These are phyloP conservation scores for Lycia hirtaria DNA, from an alignment of 2,888 invertebrate genomes.

Conservation along the genomic window DNA sequence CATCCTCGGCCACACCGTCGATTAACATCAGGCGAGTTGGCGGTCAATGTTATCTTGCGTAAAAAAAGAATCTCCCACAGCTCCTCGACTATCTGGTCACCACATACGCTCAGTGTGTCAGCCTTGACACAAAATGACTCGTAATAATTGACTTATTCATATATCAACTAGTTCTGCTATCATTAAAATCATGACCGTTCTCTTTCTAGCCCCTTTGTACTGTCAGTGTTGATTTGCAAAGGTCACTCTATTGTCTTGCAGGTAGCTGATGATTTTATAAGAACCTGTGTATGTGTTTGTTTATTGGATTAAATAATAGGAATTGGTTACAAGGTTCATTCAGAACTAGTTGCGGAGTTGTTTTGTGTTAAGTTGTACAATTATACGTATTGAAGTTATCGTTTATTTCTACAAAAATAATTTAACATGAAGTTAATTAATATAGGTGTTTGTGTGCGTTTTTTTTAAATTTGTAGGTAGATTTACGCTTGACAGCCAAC, in stretches of 20 bases:
- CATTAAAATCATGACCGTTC: constrained; percentile 46
- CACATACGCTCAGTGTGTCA: constrained; percentile 33
- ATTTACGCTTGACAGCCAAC: too few species aligned
- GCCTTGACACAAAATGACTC: constrained; percentile 60
- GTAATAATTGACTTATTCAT: constrained; percentile 51
- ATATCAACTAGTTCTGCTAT: constrained; percentile 48
- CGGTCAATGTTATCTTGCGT: not conserved
- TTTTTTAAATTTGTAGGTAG: too few species aligned
- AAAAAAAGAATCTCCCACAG: not conserved
- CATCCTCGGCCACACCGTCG: too few species aligned
- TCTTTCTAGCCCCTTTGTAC: constrained; percentile 39
- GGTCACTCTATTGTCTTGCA: constrained; percentile 8
- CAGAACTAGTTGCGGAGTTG: not conserved
- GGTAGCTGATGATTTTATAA: not conserved
- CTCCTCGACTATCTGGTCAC: constrained; percentile 18
- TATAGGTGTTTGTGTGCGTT: too few species aligned
- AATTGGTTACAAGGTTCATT: constrained; percentile 4
- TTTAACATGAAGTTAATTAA: too few species aligned
- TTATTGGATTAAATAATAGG: not conserved
- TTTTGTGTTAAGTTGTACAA: not conserved
- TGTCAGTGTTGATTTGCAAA: constrained; percentile 20
- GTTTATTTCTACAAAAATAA: too few species aligned
- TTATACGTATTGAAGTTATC: too few species aligned
- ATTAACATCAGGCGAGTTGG: too few species aligned
- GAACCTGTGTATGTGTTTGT: not conserved